Evolutionary conservation across 2,888 invertebrate genomes (phyloP).

Genomic region (Willowsia nigromaculata): DNA sequence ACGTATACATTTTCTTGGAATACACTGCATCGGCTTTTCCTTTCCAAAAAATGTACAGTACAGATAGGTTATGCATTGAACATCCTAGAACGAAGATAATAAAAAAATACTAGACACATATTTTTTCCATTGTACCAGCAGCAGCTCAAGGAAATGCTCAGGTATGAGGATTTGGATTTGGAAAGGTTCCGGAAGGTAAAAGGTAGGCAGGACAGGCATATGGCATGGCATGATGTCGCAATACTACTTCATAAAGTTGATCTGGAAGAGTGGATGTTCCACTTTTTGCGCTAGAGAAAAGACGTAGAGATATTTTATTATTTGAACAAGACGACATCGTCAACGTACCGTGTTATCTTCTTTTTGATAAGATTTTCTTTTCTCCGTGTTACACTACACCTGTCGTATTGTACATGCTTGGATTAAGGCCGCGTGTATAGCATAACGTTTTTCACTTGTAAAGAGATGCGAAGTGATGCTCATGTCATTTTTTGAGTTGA

Average conservation of each 20-base stretch:
- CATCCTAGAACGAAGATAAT: slow-evolving; percentile 31
- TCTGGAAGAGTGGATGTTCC: not conserved
- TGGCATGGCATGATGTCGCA: slow-evolving; percentile 14
- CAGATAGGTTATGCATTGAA: slow-evolving; percentile 8
- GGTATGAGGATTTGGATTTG: not conserved
- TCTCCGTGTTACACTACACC: not conserved
- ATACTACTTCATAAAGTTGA: slow-evolving; percentile 34
- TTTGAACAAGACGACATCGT: not conserved
- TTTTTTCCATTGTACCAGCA: not conserved
- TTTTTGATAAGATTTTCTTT: not conserved
- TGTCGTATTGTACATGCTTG: not conserved
- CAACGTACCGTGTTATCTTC: slow-evolving; percentile 13
- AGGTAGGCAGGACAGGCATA: not conserved
- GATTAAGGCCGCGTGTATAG: not conserved
- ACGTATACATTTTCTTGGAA: not conserved
- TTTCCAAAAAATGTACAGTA: too few relatives aligned
- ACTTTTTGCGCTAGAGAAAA: slow-evolving; percentile 14
- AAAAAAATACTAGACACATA: slow-evolving; percentile 23
- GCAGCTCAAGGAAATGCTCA: not conserved
- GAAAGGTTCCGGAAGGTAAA: not conserved
- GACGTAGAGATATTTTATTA: not conserved
- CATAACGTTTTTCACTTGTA: not conserved
- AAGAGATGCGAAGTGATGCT: not conserved
- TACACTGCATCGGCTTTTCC: not conserved
- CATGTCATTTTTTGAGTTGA: not conserved